phyloP scores from a whole-genome alignment of 1,140 invertebrate species.

The Papilio helenus region DNA sequence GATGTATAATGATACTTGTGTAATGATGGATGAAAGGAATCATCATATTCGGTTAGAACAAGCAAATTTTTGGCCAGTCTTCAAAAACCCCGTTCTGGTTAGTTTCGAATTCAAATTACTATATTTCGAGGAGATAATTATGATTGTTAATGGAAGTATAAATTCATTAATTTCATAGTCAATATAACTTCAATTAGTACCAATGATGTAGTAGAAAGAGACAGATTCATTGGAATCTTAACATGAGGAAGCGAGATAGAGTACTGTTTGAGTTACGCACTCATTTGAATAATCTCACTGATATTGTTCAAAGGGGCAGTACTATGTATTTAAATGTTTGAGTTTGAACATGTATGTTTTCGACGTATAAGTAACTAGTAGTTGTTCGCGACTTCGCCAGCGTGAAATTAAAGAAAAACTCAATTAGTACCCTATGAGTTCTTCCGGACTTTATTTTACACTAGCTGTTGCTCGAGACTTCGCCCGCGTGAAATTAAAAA shows the following conservation, averaged over 20 bases:
- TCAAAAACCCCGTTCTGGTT: too few relatives aligned
- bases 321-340: conserved; percentile 4
- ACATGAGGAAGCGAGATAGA: background rate
- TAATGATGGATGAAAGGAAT: too few relatives aligned
- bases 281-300: conserved; percentile 21
- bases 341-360: background rate
- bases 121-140: background rate
- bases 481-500: too few relatives aligned
- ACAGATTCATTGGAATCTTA: background rate
- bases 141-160: background rate
- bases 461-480: too few relatives aligned
- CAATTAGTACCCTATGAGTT: too few relatives aligned
- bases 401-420: too few relatives aligned
- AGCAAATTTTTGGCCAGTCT: background rate
- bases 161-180: conserved; percentile 14
- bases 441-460: too few relatives aligned
- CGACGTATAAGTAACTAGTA: background rate
- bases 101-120: too few relatives aligned
- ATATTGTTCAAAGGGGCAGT: background rate
- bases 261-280: background rate
- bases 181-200: conserved; percentile 7
- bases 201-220: conserved; percentile 2
- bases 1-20: too few relatives aligned
- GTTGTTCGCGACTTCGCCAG: background rate
- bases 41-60: background rate